phyloP scores from a whole-genome alignment of 2,113 vertebrate genomes.

The Leptocoma aspasia region DNA sequence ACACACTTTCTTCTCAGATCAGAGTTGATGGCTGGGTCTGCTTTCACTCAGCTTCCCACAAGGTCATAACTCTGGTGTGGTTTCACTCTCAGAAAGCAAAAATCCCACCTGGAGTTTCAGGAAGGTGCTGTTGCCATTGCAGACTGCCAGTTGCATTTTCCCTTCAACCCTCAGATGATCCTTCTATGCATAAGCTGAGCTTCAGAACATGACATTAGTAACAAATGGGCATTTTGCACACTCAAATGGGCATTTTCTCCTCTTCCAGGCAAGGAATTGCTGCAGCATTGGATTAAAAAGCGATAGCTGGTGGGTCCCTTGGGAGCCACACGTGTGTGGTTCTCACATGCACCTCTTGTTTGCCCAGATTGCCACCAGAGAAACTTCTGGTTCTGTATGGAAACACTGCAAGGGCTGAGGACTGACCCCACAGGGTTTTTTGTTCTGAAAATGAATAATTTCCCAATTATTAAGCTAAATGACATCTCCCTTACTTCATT shows the following conservation, averaged over 20 bases:
- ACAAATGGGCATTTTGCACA: background rate
- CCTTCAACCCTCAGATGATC: background rate
- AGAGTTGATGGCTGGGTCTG: background rate
- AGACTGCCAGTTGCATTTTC: background rate
- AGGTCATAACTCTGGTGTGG: background rate
- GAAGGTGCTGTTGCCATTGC: background rate
- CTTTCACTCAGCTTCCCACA: background rate
- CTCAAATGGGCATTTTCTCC: background rate
- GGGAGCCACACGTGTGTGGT: background rate
- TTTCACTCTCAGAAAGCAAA: background rate
- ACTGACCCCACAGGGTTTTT: background rate
- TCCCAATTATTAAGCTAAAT: background rate
- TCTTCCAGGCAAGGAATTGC: background rate
- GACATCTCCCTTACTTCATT: background rate
- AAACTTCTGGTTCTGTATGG: background rate
- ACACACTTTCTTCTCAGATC: background rate
- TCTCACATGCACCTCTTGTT: accelerated
- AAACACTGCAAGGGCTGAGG: background rate
- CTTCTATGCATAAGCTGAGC: background rate
- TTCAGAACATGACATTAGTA: background rate
- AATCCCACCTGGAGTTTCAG: background rate
- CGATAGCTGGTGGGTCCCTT: accelerated
- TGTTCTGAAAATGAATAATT: background rate
- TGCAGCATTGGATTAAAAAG: background rate
- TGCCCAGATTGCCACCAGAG: background rate